Conservation (phyloP, 2,888 invertebrate species). For the Cantharis rustica region DNA sequence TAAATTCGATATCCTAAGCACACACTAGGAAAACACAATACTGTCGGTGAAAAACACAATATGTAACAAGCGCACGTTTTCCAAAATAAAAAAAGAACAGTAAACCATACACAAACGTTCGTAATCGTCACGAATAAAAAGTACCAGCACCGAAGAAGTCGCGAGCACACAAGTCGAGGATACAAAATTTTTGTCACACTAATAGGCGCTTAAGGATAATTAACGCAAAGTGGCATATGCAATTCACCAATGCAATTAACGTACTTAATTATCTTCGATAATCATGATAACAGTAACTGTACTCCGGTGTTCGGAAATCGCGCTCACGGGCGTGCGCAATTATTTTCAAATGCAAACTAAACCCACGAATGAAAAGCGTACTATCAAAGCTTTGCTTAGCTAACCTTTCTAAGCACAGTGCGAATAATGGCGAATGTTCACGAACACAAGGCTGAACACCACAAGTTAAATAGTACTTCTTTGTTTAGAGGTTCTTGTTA, state of each 20-base stretch:
- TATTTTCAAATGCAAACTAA: constrained; percentile 26
- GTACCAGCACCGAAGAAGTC: neutral
- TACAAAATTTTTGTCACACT: neutral
- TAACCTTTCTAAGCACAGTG: constrained; percentile 49
- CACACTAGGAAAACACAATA: neutral
- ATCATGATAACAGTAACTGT: constrained; percentile 32
- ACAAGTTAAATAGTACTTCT: constrained; percentile 40
- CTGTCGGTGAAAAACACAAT: neutral
- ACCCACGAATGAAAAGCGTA: constrained; percentile 35
- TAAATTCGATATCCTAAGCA: neutral
- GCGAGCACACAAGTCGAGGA: neutral
- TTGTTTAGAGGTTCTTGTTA: constrained; percentile 39
- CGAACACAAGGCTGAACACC: constrained; percentile 49
- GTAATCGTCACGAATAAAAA: neutral
- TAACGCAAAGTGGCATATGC: constrained; percentile 3
- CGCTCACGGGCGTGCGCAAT: constrained; percentile 38
- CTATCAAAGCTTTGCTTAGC: constrained; percentile 48
- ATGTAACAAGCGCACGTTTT: neutral
- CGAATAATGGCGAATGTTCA: constrained; percentile 44
- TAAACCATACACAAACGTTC: no score
- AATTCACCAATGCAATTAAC: constrained; percentile 22
- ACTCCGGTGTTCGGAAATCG: constrained; percentile 30
- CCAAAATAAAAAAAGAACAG: neutral
- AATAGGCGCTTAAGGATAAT: neutral
- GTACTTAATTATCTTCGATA: constrained; percentile 24